Percentiles rank a stretch among this genome's conserved stretches.
phyloP scores from a whole-genome alignment of 2,113 vertebrate species.

The Chrysochloris asiatica region DNA sequence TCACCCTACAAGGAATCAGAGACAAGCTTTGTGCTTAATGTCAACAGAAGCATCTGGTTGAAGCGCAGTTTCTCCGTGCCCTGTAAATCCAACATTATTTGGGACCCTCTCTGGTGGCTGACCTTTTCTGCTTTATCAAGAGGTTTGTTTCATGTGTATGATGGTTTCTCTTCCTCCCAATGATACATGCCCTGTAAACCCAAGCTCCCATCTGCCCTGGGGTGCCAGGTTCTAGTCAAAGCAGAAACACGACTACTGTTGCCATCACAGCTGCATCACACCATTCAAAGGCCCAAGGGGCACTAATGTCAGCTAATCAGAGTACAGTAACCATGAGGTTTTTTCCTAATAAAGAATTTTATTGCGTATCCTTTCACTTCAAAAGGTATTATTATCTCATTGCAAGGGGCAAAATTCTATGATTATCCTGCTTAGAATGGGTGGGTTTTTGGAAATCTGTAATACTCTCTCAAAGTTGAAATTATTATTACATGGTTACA shows the following conservation, averaged over 20 bases:
- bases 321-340: background rate
- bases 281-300: background rate
- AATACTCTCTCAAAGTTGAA: background rate
- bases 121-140: background rate
- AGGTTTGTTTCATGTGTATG: background rate
- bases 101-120: fast-evolving
- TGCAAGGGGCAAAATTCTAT: background rate
- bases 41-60: background rate
- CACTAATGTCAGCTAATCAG: too few species aligned
- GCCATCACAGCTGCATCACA: background rate
- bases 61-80: background rate
- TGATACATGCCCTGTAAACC: too few species aligned
- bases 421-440: background rate
- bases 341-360: background rate
- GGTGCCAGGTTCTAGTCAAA: background rate
- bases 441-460: background rate
- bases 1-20: slow-evolving; percentile 88
- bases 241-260: background rate
- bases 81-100: fast-evolving
- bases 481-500: background rate
- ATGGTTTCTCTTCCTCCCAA: background rate
- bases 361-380: background rate
- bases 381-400: background rate
- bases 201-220: too few species aligned
- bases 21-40: background rate